phyloP scores from a whole-genome alignment of 2,113 vertebrate genomes.

The Myiopsitta monachus region DNA sequence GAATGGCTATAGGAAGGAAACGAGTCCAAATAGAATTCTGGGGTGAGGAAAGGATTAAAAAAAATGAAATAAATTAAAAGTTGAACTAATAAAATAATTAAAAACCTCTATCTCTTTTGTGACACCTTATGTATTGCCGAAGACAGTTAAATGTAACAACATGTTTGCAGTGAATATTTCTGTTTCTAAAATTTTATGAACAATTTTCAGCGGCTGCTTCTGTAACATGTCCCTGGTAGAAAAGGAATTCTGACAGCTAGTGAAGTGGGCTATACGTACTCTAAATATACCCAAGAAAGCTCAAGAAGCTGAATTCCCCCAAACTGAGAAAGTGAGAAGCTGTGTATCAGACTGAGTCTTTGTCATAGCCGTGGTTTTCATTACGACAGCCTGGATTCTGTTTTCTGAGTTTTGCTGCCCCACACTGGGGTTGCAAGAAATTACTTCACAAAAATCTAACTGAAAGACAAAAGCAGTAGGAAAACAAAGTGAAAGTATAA shows the following conservation, averaged over 20 bases:
- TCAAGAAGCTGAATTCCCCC: neutral
- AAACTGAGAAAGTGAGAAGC: neutral
- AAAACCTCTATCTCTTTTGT: neutral
- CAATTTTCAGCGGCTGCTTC: neutral
- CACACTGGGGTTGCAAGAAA: neutral
- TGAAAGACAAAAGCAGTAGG: neutral
- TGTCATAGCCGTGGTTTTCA: neutral
- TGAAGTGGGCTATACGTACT: neutral
- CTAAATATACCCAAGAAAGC: neutral
- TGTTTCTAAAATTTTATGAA: neutral
- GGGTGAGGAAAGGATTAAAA: neutral
- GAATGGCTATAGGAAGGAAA: neutral
- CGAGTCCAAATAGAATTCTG: neutral
- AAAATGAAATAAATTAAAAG: neutral
- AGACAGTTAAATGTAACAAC: neutral
- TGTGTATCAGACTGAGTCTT: neutral
- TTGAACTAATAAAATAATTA: neutral
- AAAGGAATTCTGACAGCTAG: neutral
- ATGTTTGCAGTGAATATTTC: neutral
- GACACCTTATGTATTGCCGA: neutral
- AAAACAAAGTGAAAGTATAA: neutral
- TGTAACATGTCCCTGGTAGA: neutral
- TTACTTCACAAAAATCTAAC: neutral
- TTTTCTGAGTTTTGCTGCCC: constrained; percentile 45
- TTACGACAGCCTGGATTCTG: neutral